A percentile compares a stretch with the other conserved stretches of the same genome.
These are phyloP conservation scores for Otolemur crassicaudatus DNA, from an alignment of 2,797 vertebrate genomes.

Conservation along the genomic window DNA sequence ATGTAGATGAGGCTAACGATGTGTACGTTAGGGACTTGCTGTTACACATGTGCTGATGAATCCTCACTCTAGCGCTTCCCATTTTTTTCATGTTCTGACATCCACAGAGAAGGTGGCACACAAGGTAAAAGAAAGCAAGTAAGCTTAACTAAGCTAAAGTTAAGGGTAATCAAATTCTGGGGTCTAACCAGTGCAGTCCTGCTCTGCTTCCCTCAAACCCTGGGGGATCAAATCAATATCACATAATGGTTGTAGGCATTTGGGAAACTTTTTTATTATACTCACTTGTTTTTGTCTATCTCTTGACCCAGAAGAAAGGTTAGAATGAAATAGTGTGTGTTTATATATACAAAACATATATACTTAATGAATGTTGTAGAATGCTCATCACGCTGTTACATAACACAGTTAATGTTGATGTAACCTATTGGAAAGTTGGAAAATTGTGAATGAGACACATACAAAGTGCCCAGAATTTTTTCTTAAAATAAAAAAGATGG, in stretches of 20 bases:
- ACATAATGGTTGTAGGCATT: neutral
- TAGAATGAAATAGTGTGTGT: neutral
- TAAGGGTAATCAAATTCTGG: neutral
- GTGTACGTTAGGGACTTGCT: neutral
- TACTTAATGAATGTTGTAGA: neutral
- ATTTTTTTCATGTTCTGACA: neutral
- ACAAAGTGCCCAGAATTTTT: neutral
- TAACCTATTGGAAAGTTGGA: neutral
- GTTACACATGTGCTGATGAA: neutral
- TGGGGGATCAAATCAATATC: neutral
- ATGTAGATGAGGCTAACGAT: neutral
- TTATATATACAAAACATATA: no score
- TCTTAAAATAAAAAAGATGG: neutral
- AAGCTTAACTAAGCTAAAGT: neutral
- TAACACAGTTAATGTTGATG: neutral
- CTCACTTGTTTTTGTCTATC: neutral
- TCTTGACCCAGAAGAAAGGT: neutral
- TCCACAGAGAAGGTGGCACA: neutral
- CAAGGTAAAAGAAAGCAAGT: neutral
- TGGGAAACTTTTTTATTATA: neutral
- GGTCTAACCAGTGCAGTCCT: neutral
- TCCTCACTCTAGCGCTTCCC: neutral
- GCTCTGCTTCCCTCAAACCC: neutral
- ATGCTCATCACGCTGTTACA: constrained; percentile 4
- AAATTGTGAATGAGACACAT: neutral